phyloP scores from a whole-genome alignment of 2,888 invertebrate species.

The Trachelus iudaicus region DNA sequence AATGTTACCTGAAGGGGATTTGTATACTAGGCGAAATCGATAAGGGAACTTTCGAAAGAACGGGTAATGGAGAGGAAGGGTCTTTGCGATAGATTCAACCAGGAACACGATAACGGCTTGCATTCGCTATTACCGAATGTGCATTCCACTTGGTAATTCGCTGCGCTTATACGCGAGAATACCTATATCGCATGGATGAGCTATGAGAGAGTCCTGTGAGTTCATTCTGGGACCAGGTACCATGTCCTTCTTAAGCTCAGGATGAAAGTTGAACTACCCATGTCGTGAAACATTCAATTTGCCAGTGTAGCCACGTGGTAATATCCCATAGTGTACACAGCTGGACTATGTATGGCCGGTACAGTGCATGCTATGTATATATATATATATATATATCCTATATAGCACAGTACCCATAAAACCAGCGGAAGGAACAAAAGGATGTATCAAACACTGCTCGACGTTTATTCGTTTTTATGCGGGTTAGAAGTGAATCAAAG shows the following conservation, averaged over 20 bases:
- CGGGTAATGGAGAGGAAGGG: conserved; percentile 35
- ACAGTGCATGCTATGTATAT: background rate
- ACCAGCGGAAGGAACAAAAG: conserved; percentile 3
- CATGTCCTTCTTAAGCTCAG: background rate
- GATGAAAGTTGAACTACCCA: background rate
- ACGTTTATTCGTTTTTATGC: conserved; percentile 27
- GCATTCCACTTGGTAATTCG: conserved; percentile 8
- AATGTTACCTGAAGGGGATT: conserved; percentile 57
- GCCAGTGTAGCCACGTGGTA: background rate
- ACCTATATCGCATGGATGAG: background rate
- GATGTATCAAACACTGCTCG: conserved; percentile 12
- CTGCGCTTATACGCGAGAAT: background rate
- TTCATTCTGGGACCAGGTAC: background rate
- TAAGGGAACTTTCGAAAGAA: conserved; percentile 38
- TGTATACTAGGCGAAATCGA: conserved; percentile 59
- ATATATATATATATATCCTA: background rate
- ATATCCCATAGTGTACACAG: background rate
- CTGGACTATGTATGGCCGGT: background rate
- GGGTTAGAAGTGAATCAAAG: background rate
- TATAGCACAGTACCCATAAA: background rate
- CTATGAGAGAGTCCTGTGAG: background rate
- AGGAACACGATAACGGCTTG: background rate
- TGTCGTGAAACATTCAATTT: background rate
- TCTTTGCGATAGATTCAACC: conserved; percentile 28
- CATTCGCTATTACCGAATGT: conserved; percentile 10